A percentile compares a stretch with the other conserved stretches of the same genome.
These are phyloP conservation scores for Ailuropoda melanoleuca DNA, from an alignment of 2,113 vertebrate species.

Conservation along the genomic window DNA sequence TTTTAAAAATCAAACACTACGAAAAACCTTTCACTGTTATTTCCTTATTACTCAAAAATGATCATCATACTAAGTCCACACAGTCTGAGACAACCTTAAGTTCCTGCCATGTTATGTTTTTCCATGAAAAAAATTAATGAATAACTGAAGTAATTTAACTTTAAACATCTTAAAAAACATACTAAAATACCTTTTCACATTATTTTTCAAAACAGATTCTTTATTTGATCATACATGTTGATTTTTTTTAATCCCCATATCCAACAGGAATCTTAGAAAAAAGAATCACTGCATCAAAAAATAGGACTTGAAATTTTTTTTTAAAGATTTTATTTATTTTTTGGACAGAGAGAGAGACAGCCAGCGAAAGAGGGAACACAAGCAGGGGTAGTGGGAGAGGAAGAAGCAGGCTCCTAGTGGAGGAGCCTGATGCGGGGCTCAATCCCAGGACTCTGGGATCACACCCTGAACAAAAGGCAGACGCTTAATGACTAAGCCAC, in stretches of 20 bases:
- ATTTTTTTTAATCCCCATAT: background rate
- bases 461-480: too few relatives aligned
- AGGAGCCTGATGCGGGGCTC: too few relatives aligned
- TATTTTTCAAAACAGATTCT: background rate
- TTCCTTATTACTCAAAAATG: background rate
- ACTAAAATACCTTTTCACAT: background rate
- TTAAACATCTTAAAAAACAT: background rate
- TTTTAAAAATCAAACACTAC: background rate
- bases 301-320: background rate
- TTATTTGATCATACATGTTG: background rate
- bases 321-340: too few relatives aligned
- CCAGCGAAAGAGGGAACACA: too few relatives aligned
- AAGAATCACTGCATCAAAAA: background rate
- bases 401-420: too few relatives aligned
- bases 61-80: background rate
- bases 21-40: background rate
- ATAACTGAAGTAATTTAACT: background rate
- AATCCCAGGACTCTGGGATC: too few relatives aligned
- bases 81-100: background rate
- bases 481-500: too few relatives aligned
- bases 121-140: background rate
- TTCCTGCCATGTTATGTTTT: background rate
- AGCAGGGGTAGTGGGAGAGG: too few relatives aligned
- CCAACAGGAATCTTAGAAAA: background rate
- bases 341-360: too few relatives aligned